Evolutionary conservation across 1,140 invertebrate species (phyloP).

Genomic region (Drosophila ananassae): DNA sequence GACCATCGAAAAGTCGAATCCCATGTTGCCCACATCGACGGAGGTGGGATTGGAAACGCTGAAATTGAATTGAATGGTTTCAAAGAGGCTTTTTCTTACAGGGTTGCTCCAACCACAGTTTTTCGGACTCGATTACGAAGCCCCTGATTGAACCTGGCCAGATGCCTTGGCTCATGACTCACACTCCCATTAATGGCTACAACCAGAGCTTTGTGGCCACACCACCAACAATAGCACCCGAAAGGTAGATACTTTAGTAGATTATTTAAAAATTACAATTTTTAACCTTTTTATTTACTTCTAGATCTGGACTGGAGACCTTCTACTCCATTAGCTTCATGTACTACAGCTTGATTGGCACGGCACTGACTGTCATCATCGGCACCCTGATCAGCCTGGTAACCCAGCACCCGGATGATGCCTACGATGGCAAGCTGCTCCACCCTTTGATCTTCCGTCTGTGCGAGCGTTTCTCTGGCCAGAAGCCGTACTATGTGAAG

Average conservation of each 20-base stretch:
- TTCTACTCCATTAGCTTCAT: constrained; percentile 90
- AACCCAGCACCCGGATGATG: constrained; percentile 87
- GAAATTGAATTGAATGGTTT: not conserved
- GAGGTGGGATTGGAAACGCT: constrained; percentile 66
- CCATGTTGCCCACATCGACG: constrained; percentile 86
- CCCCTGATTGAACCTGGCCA: constrained; percentile 47
- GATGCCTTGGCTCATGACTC: constrained; percentile 62
- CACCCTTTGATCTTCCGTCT: constrained; percentile 86
- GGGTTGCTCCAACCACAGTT: constrained; percentile 88
- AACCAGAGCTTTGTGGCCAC: constrained; percentile 60
- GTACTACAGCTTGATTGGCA: constrained; percentile 90
- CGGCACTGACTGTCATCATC: constrained; percentile 87
- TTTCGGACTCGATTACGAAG: constrained; percentile 84
- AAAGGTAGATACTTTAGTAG: constrained; percentile 34
- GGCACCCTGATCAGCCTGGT: constrained; percentile 88
- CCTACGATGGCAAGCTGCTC: constrained; percentile 88
- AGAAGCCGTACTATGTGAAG: constrained; percentile 79
- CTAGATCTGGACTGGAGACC: constrained; percentile 85
- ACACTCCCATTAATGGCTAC: constrained; percentile 55
- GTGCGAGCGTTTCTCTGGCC: constrained; percentile 63
- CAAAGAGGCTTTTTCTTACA: constrained; percentile 11
- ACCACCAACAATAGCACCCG: constrained; percentile 37
- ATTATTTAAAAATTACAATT: not conserved
- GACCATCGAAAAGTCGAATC: constrained; percentile 83
- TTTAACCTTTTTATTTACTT: not conserved